Evolutionary conservation across 1,140 invertebrate genomes (phyloP).

Genomic region (Drosophila carrolli): DNA sequence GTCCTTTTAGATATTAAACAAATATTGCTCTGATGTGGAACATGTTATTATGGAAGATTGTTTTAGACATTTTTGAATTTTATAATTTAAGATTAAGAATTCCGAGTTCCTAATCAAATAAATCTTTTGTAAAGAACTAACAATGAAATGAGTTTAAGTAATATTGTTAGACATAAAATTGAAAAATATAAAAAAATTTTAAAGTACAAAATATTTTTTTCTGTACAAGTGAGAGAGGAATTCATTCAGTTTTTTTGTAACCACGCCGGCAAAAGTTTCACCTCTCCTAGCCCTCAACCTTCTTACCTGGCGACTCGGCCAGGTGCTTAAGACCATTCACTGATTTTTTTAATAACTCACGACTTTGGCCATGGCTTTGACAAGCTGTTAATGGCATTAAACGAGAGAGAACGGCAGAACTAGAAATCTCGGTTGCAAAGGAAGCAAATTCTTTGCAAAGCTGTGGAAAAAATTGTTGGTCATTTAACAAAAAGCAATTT

Average conservation of each 20-base stretch:
- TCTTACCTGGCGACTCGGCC: slow-evolving; percentile 4
- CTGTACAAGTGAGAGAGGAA: not conserved
- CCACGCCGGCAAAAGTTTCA: slow-evolving; percentile 32
- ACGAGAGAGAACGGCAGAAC: slow-evolving; percentile 15
- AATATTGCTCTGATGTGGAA: too few relatives aligned
- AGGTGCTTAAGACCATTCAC: slow-evolving; percentile 46
- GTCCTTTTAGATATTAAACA: too few relatives aligned
- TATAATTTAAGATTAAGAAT: too few relatives aligned
- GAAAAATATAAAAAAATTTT: not conserved
- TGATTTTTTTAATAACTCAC: slow-evolving; percentile 51
- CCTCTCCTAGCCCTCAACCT: slow-evolving; percentile 1
- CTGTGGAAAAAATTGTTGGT: slow-evolving; percentile 41
- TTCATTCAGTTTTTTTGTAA: slow-evolving; percentile 17
- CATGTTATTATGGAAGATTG: too few relatives aligned
- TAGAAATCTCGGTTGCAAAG: slow-evolving; percentile 20
- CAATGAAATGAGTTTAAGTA: too few relatives aligned
- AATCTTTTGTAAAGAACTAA: too few relatives aligned
- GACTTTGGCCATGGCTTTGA: slow-evolving; percentile 58
- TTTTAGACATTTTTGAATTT: too few relatives aligned
- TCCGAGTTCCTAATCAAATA: not conserved
- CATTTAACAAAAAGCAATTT: slow-evolving; percentile 57
- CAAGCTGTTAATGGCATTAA: slow-evolving; percentile 70
- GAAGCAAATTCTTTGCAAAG: slow-evolving; percentile 28
- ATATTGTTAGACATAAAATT: not conserved
- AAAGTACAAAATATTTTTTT: not conserved